These are phyloP conservation scores for Parauchenoglanis punctatus DNA, from an alignment of 2,797 vertebrate genomes.

Conservation along the genomic window DNA sequence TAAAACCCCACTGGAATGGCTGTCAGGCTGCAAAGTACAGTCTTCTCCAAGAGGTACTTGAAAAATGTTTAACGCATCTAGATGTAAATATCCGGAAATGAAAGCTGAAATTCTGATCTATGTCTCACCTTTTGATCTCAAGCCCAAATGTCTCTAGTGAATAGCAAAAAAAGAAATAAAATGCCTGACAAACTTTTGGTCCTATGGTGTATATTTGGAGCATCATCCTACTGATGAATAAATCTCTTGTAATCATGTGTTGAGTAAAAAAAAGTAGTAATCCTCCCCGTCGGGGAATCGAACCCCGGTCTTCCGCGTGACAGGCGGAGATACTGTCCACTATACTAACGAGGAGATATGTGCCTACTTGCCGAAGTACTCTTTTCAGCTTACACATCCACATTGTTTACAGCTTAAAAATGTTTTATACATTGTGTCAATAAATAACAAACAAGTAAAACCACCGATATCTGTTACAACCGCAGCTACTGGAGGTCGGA, in stretches of 20 bases:
- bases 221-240: background rate
- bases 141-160: background rate
- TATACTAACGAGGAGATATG: slow-evolving; percentile 7
- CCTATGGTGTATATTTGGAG: background rate
- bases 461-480: too few relatives aligned
- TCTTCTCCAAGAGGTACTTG: background rate
- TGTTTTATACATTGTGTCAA: too few relatives aligned
- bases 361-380: too few relatives aligned
- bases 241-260: background rate
- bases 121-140: background rate
- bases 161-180: background rate
- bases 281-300: slow-evolving; percentile 5
- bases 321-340: slow-evolving; percentile 25
- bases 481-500: too few relatives aligned
- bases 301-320: background rate
- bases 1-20: background rate
- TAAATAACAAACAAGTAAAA: too few relatives aligned
- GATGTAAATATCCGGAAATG: background rate
- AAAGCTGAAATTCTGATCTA: background rate
- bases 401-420: too few relatives aligned
- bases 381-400: too few relatives aligned
- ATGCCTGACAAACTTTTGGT: too few relatives aligned
- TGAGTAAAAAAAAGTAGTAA: background rate
- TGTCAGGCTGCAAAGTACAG: background rate
- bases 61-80: background rate